Percentiles rank a stretch among this genome's conserved stretches.
Conservation (phyloP, 2,113 vertebrate genomes). For the Pogona vitticeps region DNA sequence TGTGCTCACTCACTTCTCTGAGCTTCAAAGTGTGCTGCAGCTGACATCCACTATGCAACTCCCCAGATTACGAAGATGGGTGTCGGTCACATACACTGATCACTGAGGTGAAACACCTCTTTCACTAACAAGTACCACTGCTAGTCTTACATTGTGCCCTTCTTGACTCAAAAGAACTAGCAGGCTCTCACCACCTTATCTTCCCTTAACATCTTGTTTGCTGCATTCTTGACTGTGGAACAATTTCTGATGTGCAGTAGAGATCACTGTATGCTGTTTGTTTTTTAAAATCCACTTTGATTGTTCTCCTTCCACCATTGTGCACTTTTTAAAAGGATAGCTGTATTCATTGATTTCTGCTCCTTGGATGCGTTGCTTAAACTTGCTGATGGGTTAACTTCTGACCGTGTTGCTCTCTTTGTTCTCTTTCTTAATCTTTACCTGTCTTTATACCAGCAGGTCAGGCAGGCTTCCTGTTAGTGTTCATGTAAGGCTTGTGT, state of each 20-base stretch:
- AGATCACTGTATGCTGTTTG: neutral
- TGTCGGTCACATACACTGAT: neutral
- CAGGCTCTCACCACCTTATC: neutral
- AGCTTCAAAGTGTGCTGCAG: neutral
- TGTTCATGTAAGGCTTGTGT: too few species aligned
- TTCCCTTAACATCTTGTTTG: neutral
- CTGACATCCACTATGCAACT: neutral
- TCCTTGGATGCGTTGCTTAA: neutral
- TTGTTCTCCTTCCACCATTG: neutral
- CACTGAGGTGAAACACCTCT: neutral
- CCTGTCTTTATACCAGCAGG: neutral
- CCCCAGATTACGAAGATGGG: neutral
- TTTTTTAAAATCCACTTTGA: neutral
- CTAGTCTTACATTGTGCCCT: neutral
- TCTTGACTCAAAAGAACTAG: neutral
- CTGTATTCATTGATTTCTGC: neutral
- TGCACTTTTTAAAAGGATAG: neutral
- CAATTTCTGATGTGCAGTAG: neutral
- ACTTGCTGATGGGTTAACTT: neutral
- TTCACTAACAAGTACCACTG: neutral
- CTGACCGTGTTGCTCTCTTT: neutral
- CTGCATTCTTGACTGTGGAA: neutral
- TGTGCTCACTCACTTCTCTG: neutral
- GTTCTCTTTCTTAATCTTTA: neutral
- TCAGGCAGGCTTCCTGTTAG: neutral